These are phyloP conservation scores for Lepidurus apus DNA, from an alignment of 1,140 invertebrate species.

Conservation along the genomic window DNA sequence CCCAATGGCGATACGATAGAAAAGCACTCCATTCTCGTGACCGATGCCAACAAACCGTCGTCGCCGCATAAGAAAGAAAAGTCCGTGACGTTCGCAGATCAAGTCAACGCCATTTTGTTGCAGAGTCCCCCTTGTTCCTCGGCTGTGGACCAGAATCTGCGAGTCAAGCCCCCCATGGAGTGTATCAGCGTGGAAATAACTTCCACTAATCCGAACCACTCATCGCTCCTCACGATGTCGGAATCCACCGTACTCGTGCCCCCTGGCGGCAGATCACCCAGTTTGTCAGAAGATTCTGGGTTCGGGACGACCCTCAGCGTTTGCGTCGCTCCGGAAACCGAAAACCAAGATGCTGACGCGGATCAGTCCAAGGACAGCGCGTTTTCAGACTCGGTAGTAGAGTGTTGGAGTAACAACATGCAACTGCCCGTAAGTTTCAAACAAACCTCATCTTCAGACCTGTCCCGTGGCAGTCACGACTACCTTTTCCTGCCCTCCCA, in stretches of 20 bases:
- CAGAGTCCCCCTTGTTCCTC: slow-evolving; percentile 5
- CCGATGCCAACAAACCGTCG: slow-evolving; percentile 21
- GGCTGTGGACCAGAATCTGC: slow-evolving; percentile 15
- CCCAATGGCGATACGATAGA: background rate
- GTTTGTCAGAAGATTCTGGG: slow-evolving; percentile 31
- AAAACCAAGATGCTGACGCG: background rate
- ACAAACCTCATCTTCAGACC: background rate
- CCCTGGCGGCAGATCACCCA: slow-evolving; percentile 31
- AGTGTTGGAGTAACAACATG: background rate
- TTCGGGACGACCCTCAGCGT: slow-evolving; percentile 29
- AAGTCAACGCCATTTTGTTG: slow-evolving; percentile 31
- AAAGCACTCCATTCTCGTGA: slow-evolving; percentile 10
- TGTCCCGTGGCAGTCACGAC: background rate
- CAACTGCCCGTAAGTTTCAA: background rate
- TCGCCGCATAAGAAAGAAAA: slow-evolving; percentile 31
- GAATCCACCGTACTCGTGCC: background rate
- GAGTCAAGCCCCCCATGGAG: slow-evolving; percentile 23
- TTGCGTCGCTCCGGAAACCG: slow-evolving; percentile 16
- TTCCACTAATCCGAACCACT: background rate
- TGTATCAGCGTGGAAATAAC: background rate
- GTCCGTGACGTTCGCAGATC: slow-evolving; percentile 28
- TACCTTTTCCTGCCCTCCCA: background rate
- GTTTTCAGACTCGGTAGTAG: background rate
- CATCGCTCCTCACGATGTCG: background rate
- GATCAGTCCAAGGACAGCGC: slow-evolving; percentile 1